A percentile compares a stretch with the other conserved stretches of the same genome.
Conservation (phyloP, 1,140 invertebrate species). For the Latrodectus geometricus region DNA sequence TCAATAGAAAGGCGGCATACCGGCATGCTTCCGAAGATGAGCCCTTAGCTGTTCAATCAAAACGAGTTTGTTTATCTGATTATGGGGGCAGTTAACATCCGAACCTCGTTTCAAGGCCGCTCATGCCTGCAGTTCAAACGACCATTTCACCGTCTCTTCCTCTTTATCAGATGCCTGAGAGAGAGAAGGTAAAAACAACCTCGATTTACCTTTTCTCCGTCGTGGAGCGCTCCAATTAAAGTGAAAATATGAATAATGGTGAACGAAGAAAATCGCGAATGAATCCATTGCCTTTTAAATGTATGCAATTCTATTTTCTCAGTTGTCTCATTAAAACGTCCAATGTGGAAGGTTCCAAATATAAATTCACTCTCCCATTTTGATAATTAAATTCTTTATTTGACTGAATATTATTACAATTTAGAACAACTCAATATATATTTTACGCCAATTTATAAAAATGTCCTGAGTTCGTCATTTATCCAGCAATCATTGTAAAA, state of each 20-base stretch:
- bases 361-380: no score
- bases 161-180: not conserved
- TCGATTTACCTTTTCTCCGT: not conserved
- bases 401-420: no score
- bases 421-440: no score
- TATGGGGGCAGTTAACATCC: not conserved
- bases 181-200: not conserved
- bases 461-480: no score
- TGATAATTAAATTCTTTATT: no score
- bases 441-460: no score
- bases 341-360: no score
- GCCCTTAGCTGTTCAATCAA: not conserved
- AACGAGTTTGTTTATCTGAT: not conserved
- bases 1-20: not conserved
- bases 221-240: not conserved
- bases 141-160: not conserved
- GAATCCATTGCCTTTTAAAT: not conserved
- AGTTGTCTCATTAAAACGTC: no score
- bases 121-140: not conserved
- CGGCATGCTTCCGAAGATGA: not conserved
- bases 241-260: not conserved
- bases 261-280: not conserved
- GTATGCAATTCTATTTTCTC: no score
- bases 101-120: not conserved
- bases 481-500: no score